These are phyloP conservation scores for Melieria picta DNA, from an alignment of 2,888 invertebrate genomes.

Conservation along the genomic window DNA sequence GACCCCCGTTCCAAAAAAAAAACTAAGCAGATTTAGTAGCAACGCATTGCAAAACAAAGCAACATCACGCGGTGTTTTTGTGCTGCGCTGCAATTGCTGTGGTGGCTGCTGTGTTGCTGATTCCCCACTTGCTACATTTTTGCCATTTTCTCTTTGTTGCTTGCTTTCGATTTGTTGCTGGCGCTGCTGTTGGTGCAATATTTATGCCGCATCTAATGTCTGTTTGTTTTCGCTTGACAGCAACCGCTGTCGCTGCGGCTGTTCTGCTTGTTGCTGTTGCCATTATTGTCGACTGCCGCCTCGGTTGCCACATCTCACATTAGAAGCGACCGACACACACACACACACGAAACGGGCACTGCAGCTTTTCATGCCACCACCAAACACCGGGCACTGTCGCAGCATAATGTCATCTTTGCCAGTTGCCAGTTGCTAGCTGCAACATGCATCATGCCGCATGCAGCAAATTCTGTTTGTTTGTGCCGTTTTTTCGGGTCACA, in stretches of 20 bases:
- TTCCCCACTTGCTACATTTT: not conserved
- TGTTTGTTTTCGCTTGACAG: conserved; percentile 23
- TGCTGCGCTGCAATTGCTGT: not conserved
- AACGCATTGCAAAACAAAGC: conserved; percentile 2
- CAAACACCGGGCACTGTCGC: not conserved
- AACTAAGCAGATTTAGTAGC: not conserved
- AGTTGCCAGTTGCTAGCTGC: not conserved
- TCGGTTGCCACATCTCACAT: conserved; percentile 19
- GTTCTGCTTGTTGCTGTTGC: conserved; percentile 10
- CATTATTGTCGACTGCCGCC: conserved; percentile 21
- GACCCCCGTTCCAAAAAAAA: not conserved
- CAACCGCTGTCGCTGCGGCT: conserved; percentile 10
- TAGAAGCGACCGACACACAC: not conserved
- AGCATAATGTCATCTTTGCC: not conserved
- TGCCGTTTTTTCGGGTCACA: conserved; percentile 24
- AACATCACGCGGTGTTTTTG: conserved; percentile 16
- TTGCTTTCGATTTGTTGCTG: not conserved
- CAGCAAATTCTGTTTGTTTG: conserved; percentile 5
- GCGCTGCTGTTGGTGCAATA: conserved; percentile 9
- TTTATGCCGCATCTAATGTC: conserved; percentile 28
- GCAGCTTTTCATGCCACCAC: not conserved
- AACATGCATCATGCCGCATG: not conserved
- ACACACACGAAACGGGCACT: not conserved
- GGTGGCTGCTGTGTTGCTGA: no score
- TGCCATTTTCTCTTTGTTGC: not conserved